Evolutionary conservation across 2,888 invertebrate species (phyloP).

Genomic region (Synanthedon formicaeformis): DNA sequence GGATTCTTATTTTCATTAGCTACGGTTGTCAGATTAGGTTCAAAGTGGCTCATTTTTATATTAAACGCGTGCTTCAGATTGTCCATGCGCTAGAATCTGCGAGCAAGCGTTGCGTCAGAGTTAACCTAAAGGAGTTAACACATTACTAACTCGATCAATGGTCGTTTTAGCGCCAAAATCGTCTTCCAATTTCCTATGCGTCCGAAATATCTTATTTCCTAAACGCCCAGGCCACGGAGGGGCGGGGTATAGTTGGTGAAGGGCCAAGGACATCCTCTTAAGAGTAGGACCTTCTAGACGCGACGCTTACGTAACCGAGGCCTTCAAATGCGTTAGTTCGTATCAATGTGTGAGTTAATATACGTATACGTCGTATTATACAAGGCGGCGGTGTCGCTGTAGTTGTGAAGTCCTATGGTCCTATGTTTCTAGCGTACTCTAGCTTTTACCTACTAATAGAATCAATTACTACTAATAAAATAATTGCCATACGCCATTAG

Average conservation of each 20-base stretch:
- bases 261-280: constrained; percentile 28
- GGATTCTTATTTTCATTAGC: no score
- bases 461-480: no score
- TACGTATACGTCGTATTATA: background rate
- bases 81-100: no score
- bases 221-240: constrained; percentile 21
- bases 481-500: no score
- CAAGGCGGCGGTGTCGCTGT: background rate
- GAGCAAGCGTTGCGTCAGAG: no score
- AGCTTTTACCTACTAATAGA: no score
- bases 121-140: no score
- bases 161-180: background rate
- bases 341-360: background rate
- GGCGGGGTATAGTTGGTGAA: constrained; percentile 14
- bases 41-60: no score
- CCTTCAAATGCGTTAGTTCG: constrained; percentile 14
- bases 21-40: no score
- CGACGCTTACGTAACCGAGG: constrained; percentile 53
- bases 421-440: background rate
- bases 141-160: no score
- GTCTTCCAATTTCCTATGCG: constrained; percentile 8
- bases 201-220: constrained; percentile 31
- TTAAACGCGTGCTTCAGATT: no score
- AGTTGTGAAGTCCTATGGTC: background rate
- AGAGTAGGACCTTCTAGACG: constrained; percentile 38